Conservation (phyloP, 2,113 vertebrate species). For the Tupaia tana region DNA sequence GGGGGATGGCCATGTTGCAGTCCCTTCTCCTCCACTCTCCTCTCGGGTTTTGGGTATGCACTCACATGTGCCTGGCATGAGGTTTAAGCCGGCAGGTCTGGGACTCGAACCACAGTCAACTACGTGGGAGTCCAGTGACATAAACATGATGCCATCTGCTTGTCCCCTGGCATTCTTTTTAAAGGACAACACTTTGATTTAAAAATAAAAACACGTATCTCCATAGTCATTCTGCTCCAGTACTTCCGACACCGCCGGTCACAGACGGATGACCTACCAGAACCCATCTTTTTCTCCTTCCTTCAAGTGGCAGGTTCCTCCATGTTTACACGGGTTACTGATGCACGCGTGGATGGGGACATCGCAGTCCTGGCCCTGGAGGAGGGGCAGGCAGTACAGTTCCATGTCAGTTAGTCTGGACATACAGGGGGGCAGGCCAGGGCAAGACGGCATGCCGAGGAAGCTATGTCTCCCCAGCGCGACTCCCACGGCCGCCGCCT, state of each 20-base stretch:
- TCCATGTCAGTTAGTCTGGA: background rate
- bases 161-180: background rate
- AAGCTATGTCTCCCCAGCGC: background rate
- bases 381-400: conserved; percentile 15
- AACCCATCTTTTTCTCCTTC: conserved; percentile 95
- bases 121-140: no score
- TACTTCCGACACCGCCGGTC: background rate
- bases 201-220: conserved; percentile 30
- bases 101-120: no score
- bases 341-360: conserved; percentile 96
- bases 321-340: conserved; percentile 94
- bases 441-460: background rate
- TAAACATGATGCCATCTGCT: no score
- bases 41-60: no score
- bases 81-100: no score
- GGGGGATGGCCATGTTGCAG: no score
- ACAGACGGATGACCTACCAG: conserved; percentile 88
- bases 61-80: no score
- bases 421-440: background rate
- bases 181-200: background rate
- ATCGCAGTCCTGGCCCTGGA: conserved; percentile 96
- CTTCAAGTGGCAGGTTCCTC: conserved; percentile 96
- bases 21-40: no score
- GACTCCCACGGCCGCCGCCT: conserved; percentile 7
- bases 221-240: background rate